A percentile compares a stretch with the other conserved stretches of the same genome.
phyloP scores from a whole-genome alignment of 2,113 vertebrate genomes.

The Pseudonaja textilis region DNA sequence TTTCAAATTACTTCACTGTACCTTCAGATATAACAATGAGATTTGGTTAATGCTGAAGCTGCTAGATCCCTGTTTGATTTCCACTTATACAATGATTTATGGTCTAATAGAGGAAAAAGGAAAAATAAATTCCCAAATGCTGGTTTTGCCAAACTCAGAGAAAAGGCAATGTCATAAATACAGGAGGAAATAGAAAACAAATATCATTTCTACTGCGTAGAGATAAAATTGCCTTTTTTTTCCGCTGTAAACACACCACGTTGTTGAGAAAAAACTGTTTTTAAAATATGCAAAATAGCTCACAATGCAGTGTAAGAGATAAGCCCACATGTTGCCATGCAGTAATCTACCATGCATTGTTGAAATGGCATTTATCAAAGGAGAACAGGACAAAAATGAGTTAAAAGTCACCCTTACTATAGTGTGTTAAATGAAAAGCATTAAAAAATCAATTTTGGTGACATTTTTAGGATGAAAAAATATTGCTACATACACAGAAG shows the following conservation, averaged over 20 bases:
- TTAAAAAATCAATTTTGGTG: conserved; percentile 26
- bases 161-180: neutral
- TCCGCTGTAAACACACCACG: neutral
- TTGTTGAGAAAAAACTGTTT: conserved; percentile 29
- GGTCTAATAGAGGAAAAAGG: neutral
- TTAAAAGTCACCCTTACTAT: conserved; percentile 32
- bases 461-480: conserved; percentile 37
- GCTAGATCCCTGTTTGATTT: neutral
- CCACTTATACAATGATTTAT: neutral
- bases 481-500: conserved; percentile 30
- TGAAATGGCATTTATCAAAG: conserved; percentile 39
- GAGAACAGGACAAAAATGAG: conserved; percentile 11
- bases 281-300: neutral
- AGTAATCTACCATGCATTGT: conserved; percentile 37
- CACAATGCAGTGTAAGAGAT: conserved; percentile 35
- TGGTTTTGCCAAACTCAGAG: neutral
- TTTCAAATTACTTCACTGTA: neutral
- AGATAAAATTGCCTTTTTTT: neutral
- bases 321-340: neutral
- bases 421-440: conserved; percentile 37
- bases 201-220: neutral
- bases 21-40: neutral
- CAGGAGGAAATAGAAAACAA: neutral
- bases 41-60: neutral
- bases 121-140: neutral